These are phyloP conservation scores for Cinara cedri DNA, from an alignment of 2,888 invertebrate species.

Conservation along the genomic window DNA sequence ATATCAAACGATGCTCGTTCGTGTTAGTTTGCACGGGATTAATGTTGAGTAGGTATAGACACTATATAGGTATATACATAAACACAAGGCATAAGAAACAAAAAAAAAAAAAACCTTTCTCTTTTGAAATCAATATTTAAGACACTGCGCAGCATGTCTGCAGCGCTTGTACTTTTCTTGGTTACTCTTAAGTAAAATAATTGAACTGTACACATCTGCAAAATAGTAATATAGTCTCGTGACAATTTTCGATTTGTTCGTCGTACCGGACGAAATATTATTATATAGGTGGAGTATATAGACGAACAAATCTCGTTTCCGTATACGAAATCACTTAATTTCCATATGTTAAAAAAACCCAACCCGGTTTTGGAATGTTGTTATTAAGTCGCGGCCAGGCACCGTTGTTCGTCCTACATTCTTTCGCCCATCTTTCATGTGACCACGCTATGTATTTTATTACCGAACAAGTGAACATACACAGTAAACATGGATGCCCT, in stretches of 20 bases:
- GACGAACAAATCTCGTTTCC: slow-evolving; percentile 34
- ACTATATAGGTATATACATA: background rate
- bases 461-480: slow-evolving; percentile 24
- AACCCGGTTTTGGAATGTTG: slow-evolving; percentile 55
- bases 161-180: background rate
- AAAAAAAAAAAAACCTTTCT: slow-evolving; percentile 40
- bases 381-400: slow-evolving; percentile 41
- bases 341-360: slow-evolving; percentile 40
- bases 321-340: slow-evolving; percentile 33
- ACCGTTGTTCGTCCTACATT: slow-evolving; percentile 57
- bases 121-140: too few relatives aligned
- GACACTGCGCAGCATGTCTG: background rate
- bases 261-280: too few relatives aligned
- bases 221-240: background rate
- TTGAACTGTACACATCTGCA: background rate
- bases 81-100: background rate
- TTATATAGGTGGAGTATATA: background rate
- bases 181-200: background rate
- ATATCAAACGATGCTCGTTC: slow-evolving; percentile 2
- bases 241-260: slow-evolving; percentile 5
- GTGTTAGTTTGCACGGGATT: background rate
- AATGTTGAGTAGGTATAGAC: background rate
- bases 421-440: slow-evolving; percentile 55
- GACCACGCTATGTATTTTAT: slow-evolving; percentile 18
- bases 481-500: background rate